Evolutionary conservation across 2,888 invertebrate species (phyloP), one percentile per base, ranked within the genome.

Genomic region (Gandaritis pyraliata): DNA sequence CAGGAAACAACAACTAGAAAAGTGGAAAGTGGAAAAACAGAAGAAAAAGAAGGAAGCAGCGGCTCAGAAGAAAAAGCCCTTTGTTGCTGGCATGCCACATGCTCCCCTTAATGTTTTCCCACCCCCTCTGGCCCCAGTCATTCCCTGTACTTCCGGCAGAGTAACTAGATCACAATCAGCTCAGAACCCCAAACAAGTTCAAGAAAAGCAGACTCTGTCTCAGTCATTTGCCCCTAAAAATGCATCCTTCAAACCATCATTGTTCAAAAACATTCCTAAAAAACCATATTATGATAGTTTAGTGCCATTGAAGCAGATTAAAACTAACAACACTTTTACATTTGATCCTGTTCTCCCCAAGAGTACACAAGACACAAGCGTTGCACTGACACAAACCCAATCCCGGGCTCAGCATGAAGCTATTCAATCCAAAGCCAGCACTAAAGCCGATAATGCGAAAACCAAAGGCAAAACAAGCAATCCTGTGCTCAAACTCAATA

Each of bases 151-250:
- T 1, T 86, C 87, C 1, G 88, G 88, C 0, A 73, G 87, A 29
- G 85, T 90, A 0, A 90, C 90, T 1, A 72, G 91, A 2, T 89
- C 90, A 1, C 87, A 88, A 63, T 56, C 83, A 0, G 65, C 78
- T 1, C 82, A 66, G 48, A 66, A 36, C n/a, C 45, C 51, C n/a
- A 72, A 71, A 23, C 68, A 71, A 29, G 39, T 23, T 2, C 68
- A 66, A 30, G 62, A 64, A 4, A 64, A 61, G 67, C 29, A 46
- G 10, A 4, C 33, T 6, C 12, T 18, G 8, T 12, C 61, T 46
- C 67, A 77, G 38, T 92, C 92, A 0, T 93, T 94, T 82, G 94
- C 94, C 8, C 94, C 94, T 0, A 76, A 76, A 57, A 88, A 93
- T 83, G 90, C 94, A 13, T 68, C 78, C 10, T 94, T 94, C 72